Conservation (phyloP, 2,888 invertebrate genomes). For the Steromphala cineraria region DNA sequence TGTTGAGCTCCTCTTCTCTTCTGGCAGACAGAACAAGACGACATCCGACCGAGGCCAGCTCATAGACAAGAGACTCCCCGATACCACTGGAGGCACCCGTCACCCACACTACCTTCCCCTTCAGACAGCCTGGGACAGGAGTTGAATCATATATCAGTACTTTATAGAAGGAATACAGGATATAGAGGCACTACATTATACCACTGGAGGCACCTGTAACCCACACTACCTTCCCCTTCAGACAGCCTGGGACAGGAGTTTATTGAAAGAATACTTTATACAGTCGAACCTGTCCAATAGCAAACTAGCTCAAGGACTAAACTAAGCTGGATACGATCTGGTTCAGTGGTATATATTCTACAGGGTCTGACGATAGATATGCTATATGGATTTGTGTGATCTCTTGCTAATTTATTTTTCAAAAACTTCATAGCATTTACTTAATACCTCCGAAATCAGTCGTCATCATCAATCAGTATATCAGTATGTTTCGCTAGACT, state of each 20-base stretch:
- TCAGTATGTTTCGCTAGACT: too few relatives aligned
- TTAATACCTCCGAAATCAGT: too few relatives aligned
- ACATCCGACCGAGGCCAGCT: slow-evolving; percentile 66
- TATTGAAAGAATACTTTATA: too few relatives aligned
- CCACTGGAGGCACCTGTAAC: slow-evolving; percentile 90
- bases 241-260: slow-evolving; percentile 72
- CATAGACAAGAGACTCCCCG: slow-evolving; percentile 84
- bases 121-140: slow-evolving; percentile 68
- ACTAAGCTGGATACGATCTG: too few relatives aligned
- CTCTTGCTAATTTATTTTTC: too few relatives aligned
- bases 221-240: slow-evolving; percentile 85
- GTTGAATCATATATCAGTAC: not conserved
- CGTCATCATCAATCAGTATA: too few relatives aligned
- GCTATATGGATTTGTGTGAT: too few relatives aligned
- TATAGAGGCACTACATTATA: slow-evolving; percentile 84
- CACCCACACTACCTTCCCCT: slow-evolving; percentile 87
- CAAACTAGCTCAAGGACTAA: too few relatives aligned
- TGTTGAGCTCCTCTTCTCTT: slow-evolving; percentile 53
- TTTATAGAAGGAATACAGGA: slow-evolving; percentile 45
- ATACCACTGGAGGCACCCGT: slow-evolving; percentile 91
- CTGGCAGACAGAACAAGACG: slow-evolving; percentile 59
- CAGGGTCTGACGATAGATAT: too few relatives aligned
- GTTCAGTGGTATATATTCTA: too few relatives aligned
- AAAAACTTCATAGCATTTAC: too few relatives aligned
- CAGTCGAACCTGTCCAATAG: too few relatives aligned